Conservation (phyloP, 2,113 vertebrate genomes). For the Laterallus jamaicensis region DNA sequence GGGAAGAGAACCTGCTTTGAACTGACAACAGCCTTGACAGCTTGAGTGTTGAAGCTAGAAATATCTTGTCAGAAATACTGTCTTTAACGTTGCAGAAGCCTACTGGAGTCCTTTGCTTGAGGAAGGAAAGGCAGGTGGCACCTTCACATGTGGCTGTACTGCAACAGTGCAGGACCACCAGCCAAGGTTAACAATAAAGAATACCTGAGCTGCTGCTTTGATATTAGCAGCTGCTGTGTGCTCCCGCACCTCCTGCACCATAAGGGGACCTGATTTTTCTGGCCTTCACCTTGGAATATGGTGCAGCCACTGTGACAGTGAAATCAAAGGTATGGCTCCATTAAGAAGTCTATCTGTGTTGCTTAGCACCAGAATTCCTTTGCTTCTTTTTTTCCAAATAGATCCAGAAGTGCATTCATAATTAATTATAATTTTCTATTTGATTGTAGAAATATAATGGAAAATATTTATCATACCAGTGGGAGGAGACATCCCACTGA, state of each 20-base stretch:
- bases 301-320: neutral
- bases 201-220: neutral
- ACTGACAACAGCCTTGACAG: constrained; percentile 60
- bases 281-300: accelerated
- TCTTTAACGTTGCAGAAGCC: constrained; percentile 7
- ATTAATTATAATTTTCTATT: neutral
- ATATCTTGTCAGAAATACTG: constrained; percentile 23
- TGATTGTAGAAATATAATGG: neutral
- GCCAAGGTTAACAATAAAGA: neutral
- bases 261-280: neutral
- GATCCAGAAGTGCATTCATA: neutral
- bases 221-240: neutral
- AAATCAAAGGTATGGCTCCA: neutral
- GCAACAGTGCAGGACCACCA: neutral
- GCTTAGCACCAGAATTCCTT: neutral
- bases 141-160: accelerated
- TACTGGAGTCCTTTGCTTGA: neutral
- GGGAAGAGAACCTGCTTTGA: constrained; percentile 38
- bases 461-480: neutral
- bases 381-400: neutral
- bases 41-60: constrained; percentile 56
- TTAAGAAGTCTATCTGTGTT: neutral
- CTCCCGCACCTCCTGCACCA: neutral
- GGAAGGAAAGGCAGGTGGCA: neutral
- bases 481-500: neutral